Evolutionary conservation across 2,888 invertebrate genomes (phyloP).

Genomic region (Brachycybe producta): DNA sequence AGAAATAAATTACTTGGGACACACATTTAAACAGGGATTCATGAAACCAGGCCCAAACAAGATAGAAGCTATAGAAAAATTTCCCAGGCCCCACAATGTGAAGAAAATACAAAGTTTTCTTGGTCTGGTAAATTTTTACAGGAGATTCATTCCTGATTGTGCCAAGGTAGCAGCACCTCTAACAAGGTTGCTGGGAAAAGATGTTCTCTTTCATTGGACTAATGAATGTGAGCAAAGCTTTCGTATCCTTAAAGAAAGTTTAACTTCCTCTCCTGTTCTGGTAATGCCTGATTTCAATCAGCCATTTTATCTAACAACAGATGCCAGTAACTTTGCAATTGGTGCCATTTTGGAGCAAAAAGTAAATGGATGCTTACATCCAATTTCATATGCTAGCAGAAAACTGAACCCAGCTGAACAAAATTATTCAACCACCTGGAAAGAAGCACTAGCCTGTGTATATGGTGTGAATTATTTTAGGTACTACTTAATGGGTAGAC

Average conservation of each 20-base stretch:
- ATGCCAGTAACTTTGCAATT: conserved; percentile 4
- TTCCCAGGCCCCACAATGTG: neutral
- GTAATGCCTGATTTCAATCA: neutral
- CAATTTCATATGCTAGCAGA: conserved; percentile 4
- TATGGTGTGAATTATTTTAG: conserved; percentile 2
- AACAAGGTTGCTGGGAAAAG: neutral
- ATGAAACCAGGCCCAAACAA: neutral
- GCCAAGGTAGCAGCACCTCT: conserved; percentile 1
- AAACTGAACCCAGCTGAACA: conserved; percentile 2
- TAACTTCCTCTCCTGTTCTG: neutral
- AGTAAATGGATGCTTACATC: neutral
- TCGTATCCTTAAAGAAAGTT: neutral
- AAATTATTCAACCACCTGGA: conserved; percentile 6
- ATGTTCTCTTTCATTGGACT: neutral
- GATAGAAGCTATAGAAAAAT: neutral
- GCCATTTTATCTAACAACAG: conserved; percentile 4
- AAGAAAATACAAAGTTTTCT: conserved; percentile 11
- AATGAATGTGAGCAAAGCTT: neutral
- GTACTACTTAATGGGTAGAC: too few relatives aligned
- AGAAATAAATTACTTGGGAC: neutral
- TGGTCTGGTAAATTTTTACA: conserved; percentile 3
- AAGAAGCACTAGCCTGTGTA: conserved; percentile 4
- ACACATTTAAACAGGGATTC: neutral
- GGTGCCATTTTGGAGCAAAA: conserved; percentile 4
- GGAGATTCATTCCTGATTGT: conserved; percentile 1